Conservation (phyloP, 37 sponge, comb jelly and placozoan genomes). For the Beroe ovata region DNA sequence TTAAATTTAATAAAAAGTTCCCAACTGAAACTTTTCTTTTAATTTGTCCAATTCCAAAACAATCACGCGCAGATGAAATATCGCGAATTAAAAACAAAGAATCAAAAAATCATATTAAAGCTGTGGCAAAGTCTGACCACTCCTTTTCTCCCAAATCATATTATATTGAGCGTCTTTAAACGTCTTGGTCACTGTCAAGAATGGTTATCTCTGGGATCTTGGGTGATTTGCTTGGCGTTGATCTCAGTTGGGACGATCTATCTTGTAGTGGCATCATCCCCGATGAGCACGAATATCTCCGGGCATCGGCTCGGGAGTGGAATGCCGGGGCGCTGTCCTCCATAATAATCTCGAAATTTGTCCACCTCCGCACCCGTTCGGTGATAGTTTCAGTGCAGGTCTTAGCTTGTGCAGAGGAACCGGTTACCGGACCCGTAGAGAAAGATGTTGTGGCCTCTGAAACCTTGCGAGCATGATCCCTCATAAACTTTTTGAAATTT, state of each 20-base stretch:
- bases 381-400: neutral
- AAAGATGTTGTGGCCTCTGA: slow-evolving; percentile 60
- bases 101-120: no score
- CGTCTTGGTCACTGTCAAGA: neutral
- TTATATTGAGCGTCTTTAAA: no score
- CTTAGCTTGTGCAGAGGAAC: neutral
- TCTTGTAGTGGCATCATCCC: neutral
- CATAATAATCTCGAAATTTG: slow-evolving; percentile 60
- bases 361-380: slow-evolving; percentile 36
- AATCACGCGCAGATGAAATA: no score
- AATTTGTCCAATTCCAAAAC: no score
- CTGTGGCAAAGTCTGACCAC: no score
- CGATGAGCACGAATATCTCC: slow-evolving; percentile 8
- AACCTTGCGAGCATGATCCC: slow-evolving; percentile 45
- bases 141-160: no score
- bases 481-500: slow-evolving; percentile 59
- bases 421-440: neutral
- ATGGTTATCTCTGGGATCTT: neutral
- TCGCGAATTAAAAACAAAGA: no score
- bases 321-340: neutral
- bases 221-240: neutral
- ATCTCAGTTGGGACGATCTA: neutral
- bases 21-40: no score
- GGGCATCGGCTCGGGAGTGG: neutral
- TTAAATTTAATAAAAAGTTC: no score